A percentile compares a stretch with the other conserved stretches of the same genome.
phyloP scores from a whole-genome alignment of 1,140 invertebrate genomes.

The Anoplophora glabripennis region DNA sequence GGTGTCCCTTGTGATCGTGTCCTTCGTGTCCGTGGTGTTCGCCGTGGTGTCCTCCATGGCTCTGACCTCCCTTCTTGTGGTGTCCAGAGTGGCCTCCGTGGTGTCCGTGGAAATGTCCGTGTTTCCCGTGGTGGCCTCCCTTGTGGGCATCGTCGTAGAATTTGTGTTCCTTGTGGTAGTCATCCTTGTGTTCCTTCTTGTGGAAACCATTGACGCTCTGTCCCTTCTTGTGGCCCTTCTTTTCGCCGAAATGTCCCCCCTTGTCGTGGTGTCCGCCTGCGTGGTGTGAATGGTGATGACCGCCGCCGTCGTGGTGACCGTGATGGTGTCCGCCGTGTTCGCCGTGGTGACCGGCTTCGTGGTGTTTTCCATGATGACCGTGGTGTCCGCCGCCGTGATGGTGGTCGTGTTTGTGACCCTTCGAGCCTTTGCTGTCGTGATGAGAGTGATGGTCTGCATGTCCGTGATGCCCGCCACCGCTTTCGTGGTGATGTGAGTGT shows the following conservation, averaged over 20 bases:
- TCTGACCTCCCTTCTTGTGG: constrained; percentile 68
- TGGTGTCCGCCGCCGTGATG: constrained; percentile 68
- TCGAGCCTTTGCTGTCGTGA: constrained; percentile 65
- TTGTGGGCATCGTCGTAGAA: constrained; percentile 76
- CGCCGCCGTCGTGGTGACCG: constrained; percentile 69
- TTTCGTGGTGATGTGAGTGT: constrained; percentile 54
- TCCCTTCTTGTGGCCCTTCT: constrained; percentile 66
- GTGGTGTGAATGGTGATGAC: constrained; percentile 67
- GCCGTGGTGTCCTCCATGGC: constrained; percentile 64
- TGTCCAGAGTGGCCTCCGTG: constrained; percentile 64
- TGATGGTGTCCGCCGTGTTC: constrained; percentile 74
- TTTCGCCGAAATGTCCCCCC: constrained; percentile 67
- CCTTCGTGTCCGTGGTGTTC: constrained; percentile 67
- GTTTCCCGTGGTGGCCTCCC: constrained; percentile 71
- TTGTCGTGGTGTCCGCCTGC: constrained; percentile 73
- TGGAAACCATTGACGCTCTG: constrained; percentile 71
- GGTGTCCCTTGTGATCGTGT: constrained; percentile 64
- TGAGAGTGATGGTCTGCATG: constrained; percentile 61
- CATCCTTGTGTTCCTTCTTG: constrained; percentile 78
- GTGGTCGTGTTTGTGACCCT: constrained; percentile 64
- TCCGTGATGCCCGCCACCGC: constrained; percentile 63
- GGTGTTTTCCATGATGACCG: constrained; percentile 68
- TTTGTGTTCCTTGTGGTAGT: constrained; percentile 76
- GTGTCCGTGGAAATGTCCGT: constrained; percentile 66
- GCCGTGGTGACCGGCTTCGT: constrained; percentile 67